Conservation (phyloP, 2,888 invertebrate genomes). For the Eupithecia exiguata region DNA sequence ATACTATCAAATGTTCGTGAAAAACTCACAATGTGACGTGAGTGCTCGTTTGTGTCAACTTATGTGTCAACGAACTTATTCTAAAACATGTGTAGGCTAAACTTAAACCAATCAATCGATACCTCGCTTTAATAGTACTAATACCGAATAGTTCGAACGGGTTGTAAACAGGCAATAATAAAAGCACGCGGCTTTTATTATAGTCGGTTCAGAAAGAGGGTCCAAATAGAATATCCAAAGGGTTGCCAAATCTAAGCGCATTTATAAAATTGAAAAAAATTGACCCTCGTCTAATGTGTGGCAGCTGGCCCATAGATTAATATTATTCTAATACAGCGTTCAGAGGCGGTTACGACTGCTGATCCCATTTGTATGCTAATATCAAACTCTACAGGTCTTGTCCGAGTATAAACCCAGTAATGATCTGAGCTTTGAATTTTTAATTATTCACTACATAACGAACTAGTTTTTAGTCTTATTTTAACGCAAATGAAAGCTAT, state of each 20-base stretch:
- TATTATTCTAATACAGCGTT: slow-evolving; percentile 72
- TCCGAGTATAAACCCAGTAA: slow-evolving; percentile 39
- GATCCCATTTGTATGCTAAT: slow-evolving; percentile 70
- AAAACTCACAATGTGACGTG: slow-evolving; percentile 56
- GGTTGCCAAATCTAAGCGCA: slow-evolving; percentile 77
- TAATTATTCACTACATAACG: background rate
- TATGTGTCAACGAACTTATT: slow-evolving; percentile 63
- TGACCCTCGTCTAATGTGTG: slow-evolving; percentile 61
- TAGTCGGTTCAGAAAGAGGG: slow-evolving; percentile 61
- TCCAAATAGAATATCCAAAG: slow-evolving; percentile 73
- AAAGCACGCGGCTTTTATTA: slow-evolving; percentile 38
- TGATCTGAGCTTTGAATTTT: slow-evolving; percentile 38
- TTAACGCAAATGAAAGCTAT: background rate
- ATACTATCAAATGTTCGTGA: slow-evolving; percentile 61
- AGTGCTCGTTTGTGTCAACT: slow-evolving; percentile 51
- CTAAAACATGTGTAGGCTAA: slow-evolving; percentile 39
- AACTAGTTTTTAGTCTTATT: background rate
- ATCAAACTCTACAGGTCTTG: slow-evolving; percentile 51
- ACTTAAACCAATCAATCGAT: slow-evolving; percentile 40
- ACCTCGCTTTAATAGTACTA: slow-evolving; percentile 20
- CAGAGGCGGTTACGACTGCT: slow-evolving; percentile 51
- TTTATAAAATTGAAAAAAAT: slow-evolving; percentile 64
- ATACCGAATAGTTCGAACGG: slow-evolving; percentile 21
- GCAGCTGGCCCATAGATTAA: slow-evolving; percentile 73
- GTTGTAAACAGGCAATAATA: slow-evolving; percentile 50